Base-by-base conservation (phyloP, 2,888 invertebrate genomes). In the Phortica magna region DNA sequence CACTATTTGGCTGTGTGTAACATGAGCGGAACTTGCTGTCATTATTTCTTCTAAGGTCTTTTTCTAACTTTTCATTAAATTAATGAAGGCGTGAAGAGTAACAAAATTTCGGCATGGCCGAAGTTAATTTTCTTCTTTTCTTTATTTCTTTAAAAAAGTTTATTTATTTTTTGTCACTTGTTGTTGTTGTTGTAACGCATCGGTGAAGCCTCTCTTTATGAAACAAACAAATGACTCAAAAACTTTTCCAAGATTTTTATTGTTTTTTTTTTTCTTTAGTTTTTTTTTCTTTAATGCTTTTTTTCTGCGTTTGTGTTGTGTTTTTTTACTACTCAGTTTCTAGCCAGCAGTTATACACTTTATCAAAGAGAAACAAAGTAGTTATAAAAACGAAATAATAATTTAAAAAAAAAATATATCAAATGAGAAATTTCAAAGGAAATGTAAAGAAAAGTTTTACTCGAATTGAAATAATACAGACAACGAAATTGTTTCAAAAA, bases 201-300 rank as follows among this genome's bases (percentile, higher is more conserved):
- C 83, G 83, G 87, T 83, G 87, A 86, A 86, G 86, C 85, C 83
- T 87, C 85, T 81, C 82, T 83, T 83, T 78, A n/a, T 71, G 39
- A 71, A 71, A 71, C 70, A 71, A 53, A 10, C 48, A 14, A 48
- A 1, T 48, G 9, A 12, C 48, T 9, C 1, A 12, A 12, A 2
- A 5, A 48, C 14, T 48, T 31, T 31, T 31, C 31, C 7, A 48
- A 2, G 3, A 48, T 48, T 48, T 14, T 48, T 48, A 79, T 78
- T 76, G 67, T 61, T 78, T 64, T 70, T 67, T 67, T 78, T 74
- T 61, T 53, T 12, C 12, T 65, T 75, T 74, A 73, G 76, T 48
- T 67, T 41, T 72, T 42, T 43, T 61, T 61, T n/a, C 43, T n/a
- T 31, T 73, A 74, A 68, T n/a, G n/a, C 59, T 31, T 31, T 31